phyloP scores from a whole-genome alignment of 2,888 invertebrate species.

The Agrotis ipsilon region DNA sequence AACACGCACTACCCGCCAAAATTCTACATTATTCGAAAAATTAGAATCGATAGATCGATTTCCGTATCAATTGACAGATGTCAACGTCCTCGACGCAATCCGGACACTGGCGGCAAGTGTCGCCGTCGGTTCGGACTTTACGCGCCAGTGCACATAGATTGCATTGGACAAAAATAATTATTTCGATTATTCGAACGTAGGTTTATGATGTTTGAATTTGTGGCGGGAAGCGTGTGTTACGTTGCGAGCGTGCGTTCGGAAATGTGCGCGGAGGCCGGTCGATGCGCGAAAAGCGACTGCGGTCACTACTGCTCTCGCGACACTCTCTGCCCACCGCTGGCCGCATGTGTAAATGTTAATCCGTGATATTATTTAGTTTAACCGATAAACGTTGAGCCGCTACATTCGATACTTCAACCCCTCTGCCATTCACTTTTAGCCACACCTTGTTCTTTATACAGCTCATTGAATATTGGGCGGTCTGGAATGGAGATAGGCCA shows the following conservation, averaged over 20 bases:
- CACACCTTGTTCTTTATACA: constrained; percentile 54
- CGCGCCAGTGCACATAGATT: constrained; percentile 84
- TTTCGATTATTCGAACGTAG: constrained; percentile 76
- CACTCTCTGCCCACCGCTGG: constrained; percentile 83
- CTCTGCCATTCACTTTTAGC: constrained; percentile 50
- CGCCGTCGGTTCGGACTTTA: constrained; percentile 80
- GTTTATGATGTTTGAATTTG: constrained; percentile 80
- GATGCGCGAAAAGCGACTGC: constrained; percentile 88
- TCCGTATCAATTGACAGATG: constrained; percentile 79
- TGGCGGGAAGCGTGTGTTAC: constrained; percentile 88
- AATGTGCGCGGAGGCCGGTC: constrained; percentile 84
- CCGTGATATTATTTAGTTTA: constrained; percentile 79
- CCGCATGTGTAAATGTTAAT: constrained; percentile 85
- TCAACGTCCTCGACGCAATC: constrained; percentile 87
- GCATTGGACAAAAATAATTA: constrained; percentile 80
- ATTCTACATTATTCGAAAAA: constrained; percentile 80
- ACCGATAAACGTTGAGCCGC: constrained; percentile 73
- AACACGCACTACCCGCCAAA: constrained; percentile 85
- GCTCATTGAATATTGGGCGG: constrained; percentile 70
- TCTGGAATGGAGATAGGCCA: constrained; percentile 62
- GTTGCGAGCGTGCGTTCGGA: constrained; percentile 83
- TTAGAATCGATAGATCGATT: constrained; percentile 75
- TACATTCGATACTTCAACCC: constrained; percentile 59
- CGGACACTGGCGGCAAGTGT: constrained; percentile 83
- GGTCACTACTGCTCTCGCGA: constrained; percentile 79